phyloP scores from a whole-genome alignment of 2,797 vertebrate species.

The Sternotherus odoratus region DNA sequence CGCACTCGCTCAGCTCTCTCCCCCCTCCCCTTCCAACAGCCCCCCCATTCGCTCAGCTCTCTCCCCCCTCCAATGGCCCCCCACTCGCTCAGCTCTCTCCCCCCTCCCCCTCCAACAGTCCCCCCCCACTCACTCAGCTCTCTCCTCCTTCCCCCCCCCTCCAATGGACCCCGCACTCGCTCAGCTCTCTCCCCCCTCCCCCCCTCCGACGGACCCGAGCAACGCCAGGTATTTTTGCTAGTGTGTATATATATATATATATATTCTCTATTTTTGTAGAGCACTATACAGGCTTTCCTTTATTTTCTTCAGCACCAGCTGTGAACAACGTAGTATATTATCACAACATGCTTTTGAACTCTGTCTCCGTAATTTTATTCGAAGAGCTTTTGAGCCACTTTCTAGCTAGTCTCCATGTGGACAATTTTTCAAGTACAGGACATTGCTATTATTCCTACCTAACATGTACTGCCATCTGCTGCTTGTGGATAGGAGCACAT shows the following conservation, averaged over 20 bases:
- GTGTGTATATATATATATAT: not conserved
- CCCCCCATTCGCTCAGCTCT: too few species aligned
- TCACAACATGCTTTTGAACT: conserved; percentile 16
- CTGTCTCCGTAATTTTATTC: not conserved
- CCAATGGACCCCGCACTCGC: too few species aligned
- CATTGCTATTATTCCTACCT: conserved; percentile 65
- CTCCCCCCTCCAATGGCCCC: too few species aligned
- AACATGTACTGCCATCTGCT: conserved; percentile 76
- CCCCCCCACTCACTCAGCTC: too few species aligned
- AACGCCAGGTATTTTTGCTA: too few species aligned
- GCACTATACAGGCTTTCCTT: not conserved
- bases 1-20: too few species aligned
- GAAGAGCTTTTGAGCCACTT: conserved; percentile 59
- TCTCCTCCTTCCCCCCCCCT: too few species aligned
- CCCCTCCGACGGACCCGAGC: too few species aligned
- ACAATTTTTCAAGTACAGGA: conserved; percentile 70
- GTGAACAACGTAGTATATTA: conserved; percentile 1
- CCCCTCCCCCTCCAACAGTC: too few species aligned
- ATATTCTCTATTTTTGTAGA: not conserved
- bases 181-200: too few species aligned
- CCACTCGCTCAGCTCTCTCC: too few species aligned
- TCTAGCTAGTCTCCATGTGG: conserved; percentile 51
- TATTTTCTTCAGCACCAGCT: not conserved
- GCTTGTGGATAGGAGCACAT: conserved; percentile 53
- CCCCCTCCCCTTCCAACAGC: too few species aligned